Conservation (phyloP, 2,113 vertebrate species). For the Acrocephalus kingi region DNA sequence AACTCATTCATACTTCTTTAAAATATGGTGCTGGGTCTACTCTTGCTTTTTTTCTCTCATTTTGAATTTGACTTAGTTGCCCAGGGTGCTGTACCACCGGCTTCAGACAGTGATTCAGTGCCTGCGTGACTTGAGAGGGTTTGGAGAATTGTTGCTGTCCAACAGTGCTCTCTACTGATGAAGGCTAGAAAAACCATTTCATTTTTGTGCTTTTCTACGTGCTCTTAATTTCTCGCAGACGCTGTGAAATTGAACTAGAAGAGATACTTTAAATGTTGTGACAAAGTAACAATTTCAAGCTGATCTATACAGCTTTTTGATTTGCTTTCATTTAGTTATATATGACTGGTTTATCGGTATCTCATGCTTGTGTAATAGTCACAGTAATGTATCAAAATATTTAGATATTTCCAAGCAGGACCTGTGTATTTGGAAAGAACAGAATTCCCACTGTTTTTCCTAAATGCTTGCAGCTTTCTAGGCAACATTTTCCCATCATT, state of each 20-base stretch:
- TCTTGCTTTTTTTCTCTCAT: background rate
- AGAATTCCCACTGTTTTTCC: background rate
- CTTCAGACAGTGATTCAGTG: background rate
- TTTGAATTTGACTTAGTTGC: background rate
- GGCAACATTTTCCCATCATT: background rate
- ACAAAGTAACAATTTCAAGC: background rate
- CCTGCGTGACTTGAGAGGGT: background rate
- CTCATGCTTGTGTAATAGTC: background rate
- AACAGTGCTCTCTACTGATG: constrained; percentile 71
- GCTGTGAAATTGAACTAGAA: background rate
- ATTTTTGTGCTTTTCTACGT: background rate
- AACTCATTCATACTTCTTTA: background rate
- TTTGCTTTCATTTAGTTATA: background rate
- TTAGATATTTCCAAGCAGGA: background rate
- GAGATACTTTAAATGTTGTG: background rate
- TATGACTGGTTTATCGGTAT: background rate
- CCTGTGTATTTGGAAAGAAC: background rate
- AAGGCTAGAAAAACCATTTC: background rate
- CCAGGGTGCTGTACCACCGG: background rate
- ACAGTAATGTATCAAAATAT: background rate
- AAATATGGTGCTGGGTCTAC: background rate
- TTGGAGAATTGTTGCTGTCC: constrained; percentile 10
- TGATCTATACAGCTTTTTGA: background rate
- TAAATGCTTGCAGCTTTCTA: background rate
- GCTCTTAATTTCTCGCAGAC: background rate